These are phyloP conservation scores for Rhinoptilus africanus DNA, from an alignment of 2,113 vertebrate species.

Conservation along the genomic window DNA sequence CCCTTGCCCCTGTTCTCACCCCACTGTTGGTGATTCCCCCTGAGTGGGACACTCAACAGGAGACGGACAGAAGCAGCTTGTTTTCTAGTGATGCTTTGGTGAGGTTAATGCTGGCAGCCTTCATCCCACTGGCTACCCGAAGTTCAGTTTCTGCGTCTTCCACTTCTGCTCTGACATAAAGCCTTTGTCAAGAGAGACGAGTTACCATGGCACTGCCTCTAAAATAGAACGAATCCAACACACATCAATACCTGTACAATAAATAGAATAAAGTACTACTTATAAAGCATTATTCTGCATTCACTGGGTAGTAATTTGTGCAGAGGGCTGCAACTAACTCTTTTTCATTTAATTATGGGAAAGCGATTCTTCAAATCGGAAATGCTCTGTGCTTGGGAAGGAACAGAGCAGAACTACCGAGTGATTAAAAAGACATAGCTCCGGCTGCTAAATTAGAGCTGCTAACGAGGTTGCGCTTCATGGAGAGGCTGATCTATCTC, in stretches of 20 bases:
- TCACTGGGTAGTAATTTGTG: slow-evolving; percentile 64
- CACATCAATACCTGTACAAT: slow-evolving; percentile 71
- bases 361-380: slow-evolving; percentile 63
- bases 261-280: slow-evolving; percentile 72
- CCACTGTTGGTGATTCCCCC: rapidly evolving
- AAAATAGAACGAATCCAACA: slow-evolving; percentile 74
- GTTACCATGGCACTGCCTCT: slow-evolving; percentile 73
- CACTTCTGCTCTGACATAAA: slow-evolving; percentile 68
- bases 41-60: neutral
- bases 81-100: slow-evolving; percentile 3
- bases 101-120: neutral
- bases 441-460: neutral
- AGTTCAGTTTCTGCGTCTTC: slow-evolving; percentile 56
- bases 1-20: neutral
- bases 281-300: slow-evolving; percentile 63
- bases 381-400: slow-evolving; percentile 35
- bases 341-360: slow-evolving; percentile 68
- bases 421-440: slow-evolving; percentile 37
- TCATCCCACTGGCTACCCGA: slow-evolving; percentile 29
- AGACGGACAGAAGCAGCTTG: neutral
- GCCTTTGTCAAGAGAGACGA: slow-evolving; percentile 62
- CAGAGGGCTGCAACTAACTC: slow-evolving; percentile 58
- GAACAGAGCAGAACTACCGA: neutral
- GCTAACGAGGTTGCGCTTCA: neutral
- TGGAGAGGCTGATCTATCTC: neutral